Base-by-base conservation (phyloP, 2,888 invertebrate genomes). In the Drosophila paracracens region DNA sequence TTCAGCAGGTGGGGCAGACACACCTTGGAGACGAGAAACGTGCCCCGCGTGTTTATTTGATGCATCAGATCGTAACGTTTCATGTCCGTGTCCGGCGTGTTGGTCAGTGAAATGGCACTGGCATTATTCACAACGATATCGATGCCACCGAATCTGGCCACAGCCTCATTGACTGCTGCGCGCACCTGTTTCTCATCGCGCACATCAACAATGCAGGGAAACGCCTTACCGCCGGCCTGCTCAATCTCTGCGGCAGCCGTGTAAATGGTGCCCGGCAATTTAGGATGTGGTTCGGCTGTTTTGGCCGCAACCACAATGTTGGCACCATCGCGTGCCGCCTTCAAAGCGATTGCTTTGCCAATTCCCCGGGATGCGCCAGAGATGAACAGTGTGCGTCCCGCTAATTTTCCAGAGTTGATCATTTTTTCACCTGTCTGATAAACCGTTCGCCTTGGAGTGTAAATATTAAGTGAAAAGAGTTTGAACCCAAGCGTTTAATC, bases 61-160 rank as follows among this genome's bases (percentile, higher is more conserved):
- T 99, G 97, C 99, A 99, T 99, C 50, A 99, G 95, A 93, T 99
- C 99, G 92, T 97, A 99, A 93, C 96, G 95, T 94, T 99, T 99
- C 98, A 99, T 99, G 46, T 97, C 96, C 0, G 98, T 98, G 10
- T 95, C 94, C 3, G 95, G 94, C 0, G 99, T 99, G 57, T 95
- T 95, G 0, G 98, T 96, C 61, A 98, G 94, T 0, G 96, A 96
- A 88, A 99, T 99, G 16, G 99, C 99, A 75, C 98, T 98, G 1
- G 99, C 99, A 94, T 99, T 99, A 94, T 99, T 99, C 25, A 99
- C 94, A 27, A 98, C 93, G 80, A 99, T 97, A 92, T 99, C 99
- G 85, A 99, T 98, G 16, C 99, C 98, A 38, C 99, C 99, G 94
- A 99, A 99, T 94, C 92, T 95, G 58, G 95, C 93, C 0, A 96